Base-by-base conservation (phyloP, 2,888 invertebrate genomes). In the Cataglyphis cursor region DNA sequence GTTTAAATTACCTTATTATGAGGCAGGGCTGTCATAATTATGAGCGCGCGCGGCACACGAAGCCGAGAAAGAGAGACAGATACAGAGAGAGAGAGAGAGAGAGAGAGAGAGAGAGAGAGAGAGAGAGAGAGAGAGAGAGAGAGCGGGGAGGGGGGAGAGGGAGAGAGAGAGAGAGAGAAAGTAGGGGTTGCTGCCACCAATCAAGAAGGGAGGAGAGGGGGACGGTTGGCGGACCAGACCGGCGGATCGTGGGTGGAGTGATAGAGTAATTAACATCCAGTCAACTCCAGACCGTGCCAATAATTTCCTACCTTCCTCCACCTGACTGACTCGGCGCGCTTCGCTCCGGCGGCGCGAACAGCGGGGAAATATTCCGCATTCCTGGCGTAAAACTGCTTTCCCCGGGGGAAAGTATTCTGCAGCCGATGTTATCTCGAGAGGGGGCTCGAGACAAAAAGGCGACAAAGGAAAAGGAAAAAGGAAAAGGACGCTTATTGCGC, bases 1-100 rank as follows among this genome's bases (percentile, higher is more conserved):
- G 94, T 94, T 94, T 94, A 94, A 94, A 94, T 94, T 92, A 93
- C 94, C 94, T 94, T 93, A 94, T 94, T 94, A 94, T 90, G 91
- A 90, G 90, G 83, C 86, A 85, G 85, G 90, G 88, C 90, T 92
- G 93, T 94, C 93, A 93, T 94, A 94, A 94, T 94, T 94, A 92
- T 91, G 86, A 81, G 82, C 66, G 68, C 51, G 81, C 44, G 81
- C 44, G 54, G 48, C 31, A 59, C 44, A 68, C 62, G 54, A 28
- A 68, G 18, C 66, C 15, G 57, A 75, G 44, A 28, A 28, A 28
- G 28, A 28, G 28, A 24, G 24, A 24, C 1, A n/a, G n/a, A n/a
- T n/a, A n/a, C n/a, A n/a, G n/a, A n/a, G n/a, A 24, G 24, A 24
- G 1, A 24, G 24, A 24, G 24, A 1, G 24, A 24, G 1, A 70